Evolutionary conservation across 2,797 vertebrate genomes (phyloP).

Genomic region (Mallotus villosus): DNA sequence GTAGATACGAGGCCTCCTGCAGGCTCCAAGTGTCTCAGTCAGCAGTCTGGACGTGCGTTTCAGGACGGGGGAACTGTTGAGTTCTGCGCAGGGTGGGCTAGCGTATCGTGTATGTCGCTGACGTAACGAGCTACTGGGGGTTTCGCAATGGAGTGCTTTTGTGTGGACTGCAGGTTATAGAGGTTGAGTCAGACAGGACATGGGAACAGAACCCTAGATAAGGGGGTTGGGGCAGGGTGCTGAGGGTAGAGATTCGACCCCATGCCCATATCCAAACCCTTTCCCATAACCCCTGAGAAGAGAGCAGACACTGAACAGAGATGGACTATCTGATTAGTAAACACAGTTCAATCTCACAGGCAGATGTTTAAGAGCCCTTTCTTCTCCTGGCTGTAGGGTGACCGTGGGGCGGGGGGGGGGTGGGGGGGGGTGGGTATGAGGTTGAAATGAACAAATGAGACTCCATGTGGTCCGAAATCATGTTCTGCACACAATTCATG

Average conservation of each 20-base stretch:
- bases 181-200: slow-evolving; percentile 22
- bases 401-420: too few species aligned
- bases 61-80: slow-evolving; percentile 6
- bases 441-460: too few species aligned
- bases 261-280: slow-evolving; percentile 32
- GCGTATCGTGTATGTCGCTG: too few species aligned
- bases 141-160: slow-evolving; percentile 31
- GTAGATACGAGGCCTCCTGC: slow-evolving; percentile 21
- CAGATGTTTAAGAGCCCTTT: too few species aligned
- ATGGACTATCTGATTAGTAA: slow-evolving; percentile 16
- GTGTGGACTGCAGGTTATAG: slow-evolving; percentile 28
- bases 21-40: slow-evolving; percentile 24
- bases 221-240: slow-evolving; percentile 24
- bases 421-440: too few species aligned
- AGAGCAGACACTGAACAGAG: slow-evolving; percentile 22
- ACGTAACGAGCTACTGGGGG: slow-evolving; percentile 21
- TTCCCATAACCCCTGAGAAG: slow-evolving; percentile 7
- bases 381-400: too few species aligned
- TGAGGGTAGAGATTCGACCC: slow-evolving; percentile 17
- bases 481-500: background rate
- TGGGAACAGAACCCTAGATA: slow-evolving; percentile 19
- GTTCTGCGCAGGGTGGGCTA: background rate
- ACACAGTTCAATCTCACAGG: background rate
- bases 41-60: slow-evolving; percentile 20
- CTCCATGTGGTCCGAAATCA: too few species aligned